phyloP scores from a whole-genome alignment of 2,113 vertebrate genomes.

The Ascaphus truei region DNA sequence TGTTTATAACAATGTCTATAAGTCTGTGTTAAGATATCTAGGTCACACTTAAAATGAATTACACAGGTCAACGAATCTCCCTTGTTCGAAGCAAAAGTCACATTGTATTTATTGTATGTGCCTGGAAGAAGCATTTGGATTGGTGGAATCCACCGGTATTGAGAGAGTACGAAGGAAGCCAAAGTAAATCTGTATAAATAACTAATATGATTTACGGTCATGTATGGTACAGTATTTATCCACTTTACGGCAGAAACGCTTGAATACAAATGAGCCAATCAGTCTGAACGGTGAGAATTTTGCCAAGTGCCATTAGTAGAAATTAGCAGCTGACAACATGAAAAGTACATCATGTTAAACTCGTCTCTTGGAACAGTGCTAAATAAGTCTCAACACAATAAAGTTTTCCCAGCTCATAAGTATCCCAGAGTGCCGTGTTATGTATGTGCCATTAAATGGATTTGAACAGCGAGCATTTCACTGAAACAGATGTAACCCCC shows the following conservation, averaged over 20 bases:
- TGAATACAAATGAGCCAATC: slow-evolving; percentile 26
- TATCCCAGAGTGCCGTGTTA: too few relatives aligned
- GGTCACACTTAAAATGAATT: too few relatives aligned
- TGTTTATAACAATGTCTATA: too few relatives aligned
- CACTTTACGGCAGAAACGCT: slow-evolving; percentile 4
- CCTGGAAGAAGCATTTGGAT: too few relatives aligned
- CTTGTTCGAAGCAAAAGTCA: too few relatives aligned
- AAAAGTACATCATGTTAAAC: slow-evolving; percentile 33
- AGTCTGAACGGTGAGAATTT: slow-evolving; percentile 13
- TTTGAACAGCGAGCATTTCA: not conserved
- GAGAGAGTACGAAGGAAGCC: too few relatives aligned
- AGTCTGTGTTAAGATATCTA: too few relatives aligned
- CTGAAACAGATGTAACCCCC: too few relatives aligned
- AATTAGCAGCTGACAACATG: slow-evolving; percentile 31
- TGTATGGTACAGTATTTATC: slow-evolving; percentile 7
- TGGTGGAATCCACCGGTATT: too few relatives aligned
- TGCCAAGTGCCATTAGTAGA: slow-evolving; percentile 29
- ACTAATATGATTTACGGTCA: slow-evolving; percentile 16
- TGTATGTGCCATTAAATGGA: not conserved
- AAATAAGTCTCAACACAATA: not conserved
- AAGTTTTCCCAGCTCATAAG: not conserved
- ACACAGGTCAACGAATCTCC: too few relatives aligned
- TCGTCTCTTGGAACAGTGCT: slow-evolving; percentile 1
- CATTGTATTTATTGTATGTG: too few relatives aligned
- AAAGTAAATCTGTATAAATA: slow-evolving; percentile 12